These are phyloP conservation scores for Huso huso DNA, from an alignment of 2,797 vertebrate species.

Conservation along the genomic window DNA sequence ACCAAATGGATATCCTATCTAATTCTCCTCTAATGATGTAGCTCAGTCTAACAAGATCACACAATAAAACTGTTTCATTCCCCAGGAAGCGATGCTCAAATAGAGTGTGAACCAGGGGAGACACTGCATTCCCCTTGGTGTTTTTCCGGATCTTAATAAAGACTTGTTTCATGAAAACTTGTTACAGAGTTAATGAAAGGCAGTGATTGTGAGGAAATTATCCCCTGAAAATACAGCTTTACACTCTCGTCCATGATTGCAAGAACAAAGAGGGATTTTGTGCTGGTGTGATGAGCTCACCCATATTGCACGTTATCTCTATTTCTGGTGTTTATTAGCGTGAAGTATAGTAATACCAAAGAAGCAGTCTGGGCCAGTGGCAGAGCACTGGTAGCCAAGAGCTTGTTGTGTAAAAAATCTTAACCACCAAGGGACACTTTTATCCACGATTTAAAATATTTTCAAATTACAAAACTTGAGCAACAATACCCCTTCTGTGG, in stretches of 20 bases:
- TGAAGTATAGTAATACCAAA: not conserved
- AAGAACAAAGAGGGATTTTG: constrained; percentile 62
- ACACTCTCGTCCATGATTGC: constrained; percentile 41
- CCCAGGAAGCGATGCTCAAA: constrained; percentile 44
- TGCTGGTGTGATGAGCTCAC: constrained; percentile 59
- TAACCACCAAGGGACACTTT: not conserved
- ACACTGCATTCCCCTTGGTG: constrained; percentile 26
- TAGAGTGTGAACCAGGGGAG: constrained; percentile 52
- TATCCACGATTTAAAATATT: not conserved
- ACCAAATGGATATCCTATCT: too few relatives aligned
- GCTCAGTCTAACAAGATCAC: constrained; percentile 43
- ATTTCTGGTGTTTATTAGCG: constrained; percentile 15
- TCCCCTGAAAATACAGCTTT: constrained; percentile 40
- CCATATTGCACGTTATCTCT: constrained; percentile 29
- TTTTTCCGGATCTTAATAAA: constrained; percentile 58
- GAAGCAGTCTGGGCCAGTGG: constrained; percentile 3
- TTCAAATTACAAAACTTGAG: too few relatives aligned
- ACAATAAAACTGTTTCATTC: constrained; percentile 36
- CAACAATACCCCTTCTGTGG: too few relatives aligned
- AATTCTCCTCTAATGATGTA: constrained; percentile 33
- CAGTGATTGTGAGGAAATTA: constrained; percentile 61
- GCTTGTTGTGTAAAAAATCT: not conserved
- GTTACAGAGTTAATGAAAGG: constrained; percentile 59
- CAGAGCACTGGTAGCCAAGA: not conserved
- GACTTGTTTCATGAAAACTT: constrained; percentile 54